These are phyloP conservation scores for Mionectes macconnelli DNA, from an alignment of 2,113 vertebrate genomes.

Conservation along the genomic window DNA sequence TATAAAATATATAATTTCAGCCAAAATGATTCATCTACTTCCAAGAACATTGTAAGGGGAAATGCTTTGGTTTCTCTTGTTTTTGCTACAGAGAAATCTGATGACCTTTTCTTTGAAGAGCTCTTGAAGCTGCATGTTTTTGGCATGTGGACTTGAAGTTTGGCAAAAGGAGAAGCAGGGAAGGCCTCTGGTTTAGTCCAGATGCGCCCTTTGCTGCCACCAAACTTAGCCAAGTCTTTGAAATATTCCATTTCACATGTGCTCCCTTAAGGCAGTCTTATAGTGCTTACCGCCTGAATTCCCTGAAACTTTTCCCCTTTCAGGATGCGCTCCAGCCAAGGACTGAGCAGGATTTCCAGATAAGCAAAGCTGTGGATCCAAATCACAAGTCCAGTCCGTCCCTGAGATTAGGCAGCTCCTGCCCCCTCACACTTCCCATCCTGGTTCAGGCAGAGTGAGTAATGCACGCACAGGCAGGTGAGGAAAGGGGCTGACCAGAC, in stretches of 20 bases:
- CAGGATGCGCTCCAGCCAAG: neutral
- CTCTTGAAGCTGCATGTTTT: slow-evolving; percentile 21
- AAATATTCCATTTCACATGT: slow-evolving; percentile 2
- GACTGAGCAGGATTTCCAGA: slow-evolving; percentile 3
- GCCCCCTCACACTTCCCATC: neutral
- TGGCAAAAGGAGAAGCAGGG: slow-evolving; percentile 46
- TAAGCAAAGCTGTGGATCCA: neutral
- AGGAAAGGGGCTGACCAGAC: neutral
- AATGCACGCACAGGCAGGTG: neutral
- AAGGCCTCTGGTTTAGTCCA: slow-evolving; percentile 47
- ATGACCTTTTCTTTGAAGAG: slow-evolving; percentile 61
- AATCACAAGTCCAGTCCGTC: neutral
- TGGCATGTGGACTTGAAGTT: neutral
- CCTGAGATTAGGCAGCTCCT: neutral
- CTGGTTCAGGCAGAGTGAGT: neutral
- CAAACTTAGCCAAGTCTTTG: slow-evolving; percentile 50
- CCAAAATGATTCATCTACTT: slow-evolving; percentile 37
- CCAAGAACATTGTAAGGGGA: slow-evolving; percentile 46
- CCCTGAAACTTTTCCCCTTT: neutral
- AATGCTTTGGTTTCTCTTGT: slow-evolving; percentile 46
- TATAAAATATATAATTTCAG: slow-evolving; percentile 53
- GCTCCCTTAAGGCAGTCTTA: slow-evolving; percentile 7
- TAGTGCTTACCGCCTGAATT: neutral
- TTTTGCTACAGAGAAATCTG: slow-evolving; percentile 56
- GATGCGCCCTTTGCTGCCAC: neutral